These are phyloP conservation scores for Xestia sexstrigata DNA, from an alignment of 2,888 invertebrate species.

Conservation along the genomic window DNA sequence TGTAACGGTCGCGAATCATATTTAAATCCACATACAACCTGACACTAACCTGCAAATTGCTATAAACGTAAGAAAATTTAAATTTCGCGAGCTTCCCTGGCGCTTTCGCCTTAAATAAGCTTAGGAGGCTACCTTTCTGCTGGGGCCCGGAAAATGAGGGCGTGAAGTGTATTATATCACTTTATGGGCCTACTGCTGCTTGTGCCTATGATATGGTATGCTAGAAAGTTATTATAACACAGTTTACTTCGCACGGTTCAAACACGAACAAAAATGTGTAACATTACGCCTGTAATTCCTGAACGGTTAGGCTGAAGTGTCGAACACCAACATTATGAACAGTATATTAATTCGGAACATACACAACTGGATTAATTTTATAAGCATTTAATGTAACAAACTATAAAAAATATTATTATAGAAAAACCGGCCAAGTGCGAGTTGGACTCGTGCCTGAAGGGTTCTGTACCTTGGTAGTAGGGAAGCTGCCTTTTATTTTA, in stretches of 20 bases:
- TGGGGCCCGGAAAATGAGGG: neutral
- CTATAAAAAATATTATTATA: neutral
- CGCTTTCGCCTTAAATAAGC: neutral
- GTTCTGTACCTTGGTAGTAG: no score
- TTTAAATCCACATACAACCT: no score
- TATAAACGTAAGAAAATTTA: no score
- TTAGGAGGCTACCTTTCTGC: neutral
- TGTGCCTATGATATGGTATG: neutral
- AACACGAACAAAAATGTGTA: neutral
- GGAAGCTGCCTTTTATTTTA: no score
- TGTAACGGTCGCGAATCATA: no score
- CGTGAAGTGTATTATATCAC: slow-evolving; percentile 21
- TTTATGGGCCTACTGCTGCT: neutral
- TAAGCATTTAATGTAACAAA: neutral
- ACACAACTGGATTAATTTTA: neutral
- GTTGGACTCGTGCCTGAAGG: no score
- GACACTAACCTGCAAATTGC: no score
- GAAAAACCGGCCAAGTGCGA: no score
- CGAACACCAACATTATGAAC: neutral
- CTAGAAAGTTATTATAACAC: slow-evolving; percentile 16
- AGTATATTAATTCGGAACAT: neutral
- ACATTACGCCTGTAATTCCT: neutral
- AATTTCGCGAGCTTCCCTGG: no score
- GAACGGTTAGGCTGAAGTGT: neutral
- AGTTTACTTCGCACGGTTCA: neutral